Base-by-base conservation (phyloP, 2,888 invertebrate genomes). In the Odontomyia ornata region DNA sequence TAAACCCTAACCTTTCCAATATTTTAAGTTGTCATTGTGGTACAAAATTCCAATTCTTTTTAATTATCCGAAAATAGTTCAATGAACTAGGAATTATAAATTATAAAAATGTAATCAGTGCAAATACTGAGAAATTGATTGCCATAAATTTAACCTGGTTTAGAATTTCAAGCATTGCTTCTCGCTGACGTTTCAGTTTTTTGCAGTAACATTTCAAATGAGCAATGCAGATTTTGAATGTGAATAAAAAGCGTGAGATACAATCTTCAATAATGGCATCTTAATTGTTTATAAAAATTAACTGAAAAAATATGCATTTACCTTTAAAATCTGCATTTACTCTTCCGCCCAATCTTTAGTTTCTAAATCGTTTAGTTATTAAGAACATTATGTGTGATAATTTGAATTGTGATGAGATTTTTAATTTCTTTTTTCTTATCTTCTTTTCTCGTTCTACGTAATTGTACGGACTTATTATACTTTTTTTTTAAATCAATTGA, bases 331-430 rank as follows among this genome's bases (percentile, higher is more conserved):
- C 69, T 46, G 47, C 46, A 69, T 1, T 47, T 69, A 47, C 46
- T 23, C 46, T 25, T 9, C 36, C 5, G 43, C 52, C 52, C 52
- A 15, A 21, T n/a, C 13, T 47, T 47, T 47, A 69, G 36, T 60
- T 73, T 30, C 30, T 57, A 27, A 18, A 52, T 28, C 28, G 25
- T 67, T 77, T 62, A 46, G 67, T 77, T 69, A 13, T 75, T 77
- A 57, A 78, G 76, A 57, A 76, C 72, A 46, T 76, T 77, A 67
- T 72, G 76, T 76, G 78, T 78, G 78, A 78, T 78, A 78, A 73
- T 73, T 78, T 71, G 76, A 76, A 78, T 67, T 78, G 78, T 78
- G 78, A 78, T 78, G 76, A 78, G 57, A 76, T 77, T 71, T n/a
- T 76, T 36, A 5, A 36, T 11, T 73, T 36, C 30, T 36, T 75